Evolutionary conservation across 2,113 vertebrate species (phyloP).

Genomic region (Notarius quadriscutis): DNA sequence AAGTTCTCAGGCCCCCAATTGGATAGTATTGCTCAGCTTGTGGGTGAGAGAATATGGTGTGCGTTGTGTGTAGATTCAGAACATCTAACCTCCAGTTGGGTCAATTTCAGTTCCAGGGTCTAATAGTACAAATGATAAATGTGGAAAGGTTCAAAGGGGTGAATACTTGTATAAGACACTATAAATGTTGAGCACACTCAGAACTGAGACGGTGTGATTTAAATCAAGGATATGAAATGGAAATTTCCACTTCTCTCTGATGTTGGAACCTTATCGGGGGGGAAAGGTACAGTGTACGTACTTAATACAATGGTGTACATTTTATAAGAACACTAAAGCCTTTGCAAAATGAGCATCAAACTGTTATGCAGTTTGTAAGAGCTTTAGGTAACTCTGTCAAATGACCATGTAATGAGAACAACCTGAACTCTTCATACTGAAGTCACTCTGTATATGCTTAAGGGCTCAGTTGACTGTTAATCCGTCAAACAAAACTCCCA

Average conservation of each 20-base stretch:
- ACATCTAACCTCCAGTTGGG: background rate
- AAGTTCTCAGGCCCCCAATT: background rate
- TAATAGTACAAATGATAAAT: background rate
- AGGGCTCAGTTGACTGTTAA: slow-evolving; percentile 41
- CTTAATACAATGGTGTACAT: background rate
- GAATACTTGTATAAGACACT: background rate
- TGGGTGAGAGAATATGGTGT: background rate
- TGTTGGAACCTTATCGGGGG: background rate
- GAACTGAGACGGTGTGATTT: background rate
- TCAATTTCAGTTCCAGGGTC: background rate
- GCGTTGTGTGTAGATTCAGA: background rate
- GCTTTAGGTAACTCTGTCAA: background rate
- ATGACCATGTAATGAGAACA: background rate
- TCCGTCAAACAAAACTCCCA: background rate
- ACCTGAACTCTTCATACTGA: slow-evolving; percentile 21
- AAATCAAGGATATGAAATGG: slow-evolving; percentile 4
- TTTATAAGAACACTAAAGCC: slow-evolving; percentile 21
- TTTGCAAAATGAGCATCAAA: slow-evolving; percentile 13
- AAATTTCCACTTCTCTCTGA: background rate
- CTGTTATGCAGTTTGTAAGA: background rate
- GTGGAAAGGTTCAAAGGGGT: background rate
- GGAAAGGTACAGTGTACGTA: background rate
- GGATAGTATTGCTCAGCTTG: background rate
- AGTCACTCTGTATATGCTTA: slow-evolving; percentile 6
- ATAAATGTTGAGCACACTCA: background rate